Conservation (phyloP, 1,140 invertebrate genomes). For the Ceratina australensis region DNA sequence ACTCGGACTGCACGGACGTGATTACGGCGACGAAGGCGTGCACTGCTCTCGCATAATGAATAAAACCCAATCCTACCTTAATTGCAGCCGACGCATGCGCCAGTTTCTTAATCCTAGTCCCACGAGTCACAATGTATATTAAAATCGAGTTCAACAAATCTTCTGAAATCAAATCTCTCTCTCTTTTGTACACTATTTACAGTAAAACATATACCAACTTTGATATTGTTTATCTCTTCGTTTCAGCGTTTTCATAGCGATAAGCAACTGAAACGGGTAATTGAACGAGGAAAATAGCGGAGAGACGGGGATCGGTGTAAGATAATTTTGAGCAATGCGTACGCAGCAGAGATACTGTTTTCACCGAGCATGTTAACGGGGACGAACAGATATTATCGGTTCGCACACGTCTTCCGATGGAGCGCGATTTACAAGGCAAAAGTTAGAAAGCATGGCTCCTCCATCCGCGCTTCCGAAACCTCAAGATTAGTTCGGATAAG, state of each 20-base stretch:
- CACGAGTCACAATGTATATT: neutral
- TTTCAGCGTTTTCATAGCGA: too few species aligned
- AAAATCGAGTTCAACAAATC: neutral
- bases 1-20: neutral
- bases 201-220: too few species aligned
- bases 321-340: neutral
- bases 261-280: too few species aligned
- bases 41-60: neutral
- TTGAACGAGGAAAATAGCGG: too few species aligned
- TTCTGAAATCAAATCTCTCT: neutral
- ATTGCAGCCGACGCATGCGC: neutral
- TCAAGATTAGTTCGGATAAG: slow-evolving; percentile 16
- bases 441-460: slow-evolving; percentile 60
- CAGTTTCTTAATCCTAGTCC: neutral
- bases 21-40: neutral
- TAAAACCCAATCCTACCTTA: slow-evolving; percentile 15
- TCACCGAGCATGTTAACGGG: slow-evolving; percentile 9
- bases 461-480: slow-evolving; percentile 46
- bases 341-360: neutral
- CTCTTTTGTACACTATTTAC: too few species aligned
- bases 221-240: too few species aligned
- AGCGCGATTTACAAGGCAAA: slow-evolving; percentile 46
- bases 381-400: slow-evolving; percentile 21
- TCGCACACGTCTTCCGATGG: slow-evolving; percentile 27
- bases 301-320: too few species aligned